Evolutionary conservation across 2,888 invertebrate species (phyloP), one percentile per base, ranked within the genome.

Genomic region (Zootermopsis nevadensis): DNA sequence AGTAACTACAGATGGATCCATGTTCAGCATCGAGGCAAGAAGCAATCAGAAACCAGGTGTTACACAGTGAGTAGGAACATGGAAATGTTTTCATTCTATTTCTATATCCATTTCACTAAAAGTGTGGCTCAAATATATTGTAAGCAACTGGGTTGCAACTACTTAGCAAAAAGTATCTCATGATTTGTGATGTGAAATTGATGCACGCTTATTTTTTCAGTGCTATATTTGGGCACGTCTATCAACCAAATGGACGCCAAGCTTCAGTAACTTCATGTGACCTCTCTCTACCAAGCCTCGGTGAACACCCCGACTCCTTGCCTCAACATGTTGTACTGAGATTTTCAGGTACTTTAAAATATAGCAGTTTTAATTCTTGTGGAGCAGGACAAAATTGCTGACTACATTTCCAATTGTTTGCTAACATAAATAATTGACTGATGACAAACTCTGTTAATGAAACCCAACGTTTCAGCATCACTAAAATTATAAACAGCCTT

Each of bases 201-300:
- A 60, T 60, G 60, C n/a, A 27, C n/a, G n/a, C n/a, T 60, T 60
- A 2, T 27, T 77, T 79, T 79, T 85, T 19, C 60, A 86, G 85
- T 82, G 84, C 85, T 27, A 80, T 85, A 24, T 85, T 83, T 80
- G 86, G 87, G 8, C 86, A 86, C 66, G 72, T 86, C 4, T 84
- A 82, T 31, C 83, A 85, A 55, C 84, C 86, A 35, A 84, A 86
- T 85, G 88, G 88, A 24, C 27, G 48, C 7, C 82, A 82, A 55
- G 48, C 80, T 30, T 31, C 72, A 31, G 90, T 94, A 60, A 89
- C 89, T 10, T 88, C 88, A 31, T 90, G 90, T 12, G 91, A 93
- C 87, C 88, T 93, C 3, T 86, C 88, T 31, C 87, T 93, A 87
- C 87, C 90, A 0, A 88, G 91, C 77, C 90, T 93, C 84, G 91